Conservation (phyloP, 2,888 invertebrate species). For the Drosophila paracracens region DNA sequence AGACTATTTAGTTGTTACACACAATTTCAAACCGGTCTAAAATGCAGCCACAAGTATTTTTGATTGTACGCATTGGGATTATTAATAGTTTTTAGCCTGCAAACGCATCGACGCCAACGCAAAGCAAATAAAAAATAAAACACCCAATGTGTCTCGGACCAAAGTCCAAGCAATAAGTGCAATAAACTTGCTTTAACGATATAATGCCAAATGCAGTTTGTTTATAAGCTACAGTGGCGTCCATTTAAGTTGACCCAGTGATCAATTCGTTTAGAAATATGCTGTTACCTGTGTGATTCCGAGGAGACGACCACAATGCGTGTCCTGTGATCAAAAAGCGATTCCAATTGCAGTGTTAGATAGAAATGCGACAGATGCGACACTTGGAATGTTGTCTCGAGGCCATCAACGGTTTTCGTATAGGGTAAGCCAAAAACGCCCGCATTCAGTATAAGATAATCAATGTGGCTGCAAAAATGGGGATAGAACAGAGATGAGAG, state of each 20-base stretch:
- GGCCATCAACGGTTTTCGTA: constrained; percentile 90
- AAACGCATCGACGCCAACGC: constrained; percentile 51
- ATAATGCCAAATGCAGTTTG: constrained; percentile 40
- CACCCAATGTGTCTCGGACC: constrained; percentile 31
- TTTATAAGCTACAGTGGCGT: constrained; percentile 40
- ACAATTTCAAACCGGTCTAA: constrained; percentile 7
- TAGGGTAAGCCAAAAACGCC: constrained; percentile 92
- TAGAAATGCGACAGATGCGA: constrained; percentile 94
- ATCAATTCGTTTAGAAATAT: not conserved
- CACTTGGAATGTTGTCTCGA: constrained; percentile 93
- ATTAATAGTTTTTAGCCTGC: constrained; percentile 56
- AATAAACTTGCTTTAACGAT: constrained; percentile 62
- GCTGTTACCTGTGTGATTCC: constrained; percentile 89
- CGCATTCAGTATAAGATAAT: constrained; percentile 92
- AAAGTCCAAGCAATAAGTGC: constrained; percentile 75
- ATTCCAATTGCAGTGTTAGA: constrained; percentile 90
- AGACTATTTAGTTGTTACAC: constrained; percentile 1
- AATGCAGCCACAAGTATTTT: constrained; percentile 23
- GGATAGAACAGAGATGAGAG: not conserved
- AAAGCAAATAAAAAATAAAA: constrained; percentile 11
- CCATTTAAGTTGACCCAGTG: constrained; percentile 6
- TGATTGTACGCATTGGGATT: constrained; percentile 30
- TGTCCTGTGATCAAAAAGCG: constrained; percentile 88
- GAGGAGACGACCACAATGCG: constrained; percentile 95
- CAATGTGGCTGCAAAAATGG: constrained; percentile 87